Base-by-base conservation (phyloP, 2,113 vertebrate species). In the Sphyrna mokarran region DNA sequence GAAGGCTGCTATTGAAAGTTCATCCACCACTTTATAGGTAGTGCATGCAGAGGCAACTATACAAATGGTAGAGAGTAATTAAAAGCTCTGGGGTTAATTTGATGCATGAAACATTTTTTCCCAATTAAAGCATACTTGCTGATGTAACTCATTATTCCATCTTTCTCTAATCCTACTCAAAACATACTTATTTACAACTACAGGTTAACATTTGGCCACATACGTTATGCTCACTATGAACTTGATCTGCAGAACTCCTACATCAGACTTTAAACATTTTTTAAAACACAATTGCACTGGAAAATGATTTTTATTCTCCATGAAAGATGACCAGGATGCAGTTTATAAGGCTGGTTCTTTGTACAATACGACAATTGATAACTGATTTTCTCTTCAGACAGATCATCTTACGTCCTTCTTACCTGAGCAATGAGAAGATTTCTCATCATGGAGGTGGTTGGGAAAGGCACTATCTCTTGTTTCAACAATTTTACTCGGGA, bases 391-490 rank as follows among this genome's bases (percentile, higher is more conserved):
- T 40, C 83, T 54, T 72, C 40, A 29, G 48, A 95, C 11, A 22
- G 29, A 26, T 11, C 20, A 37, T 16, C 37, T 96, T 96, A 96
- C 95, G 40, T 63, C 58, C n/a, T 26, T 69, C 98, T 96, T 96
- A 99, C 99, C 96, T 98, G 97, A 95, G 98, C 98, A 96, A 98
- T 96, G 22, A 99, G 97, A 95, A 99, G 98, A 96, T 99, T 99
- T 96, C 99, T 98, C 98, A 98, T 98, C 99, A 99, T 99, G 93
- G 97, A 96, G 1, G 99, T 99, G 95, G 97, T 97, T 96, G 98
- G 98, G 96, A 98, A 99, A 96, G 97, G 61, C 95, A 98, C 96
- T 89, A 98, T 97, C 96, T 98, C 98, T 22, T 98, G 98, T 96
- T 98, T 98, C 96, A 98, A 96, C 33, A 99, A 96, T 96, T 98